phyloP scores from a whole-genome alignment of 2,113 vertebrate genomes.

The Camelus bactrianus region DNA sequence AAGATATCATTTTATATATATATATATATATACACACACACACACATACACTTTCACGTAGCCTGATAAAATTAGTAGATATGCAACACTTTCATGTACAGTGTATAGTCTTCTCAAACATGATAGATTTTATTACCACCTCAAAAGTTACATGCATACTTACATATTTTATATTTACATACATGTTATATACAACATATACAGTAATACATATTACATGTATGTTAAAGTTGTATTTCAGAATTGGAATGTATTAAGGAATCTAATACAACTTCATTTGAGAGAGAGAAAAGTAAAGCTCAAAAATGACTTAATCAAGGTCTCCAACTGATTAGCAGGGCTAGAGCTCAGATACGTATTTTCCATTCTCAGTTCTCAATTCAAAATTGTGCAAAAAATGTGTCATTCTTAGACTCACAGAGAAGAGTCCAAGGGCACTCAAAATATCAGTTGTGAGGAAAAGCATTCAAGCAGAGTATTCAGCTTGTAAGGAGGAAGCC shows the following conservation, averaged over 20 bases:
- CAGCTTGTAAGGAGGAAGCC: not conserved
- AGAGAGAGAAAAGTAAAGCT: slow-evolving; percentile 31
- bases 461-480: not conserved
- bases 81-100: not conserved
- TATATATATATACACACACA: too few relatives aligned
- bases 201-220: not conserved
- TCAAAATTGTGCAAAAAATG: slow-evolving; percentile 12
- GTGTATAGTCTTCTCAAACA: not conserved
- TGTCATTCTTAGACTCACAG: not conserved
- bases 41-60: not conserved
- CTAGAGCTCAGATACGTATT: not conserved
- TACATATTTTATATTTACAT: not conserved
- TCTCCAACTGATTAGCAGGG: not conserved
- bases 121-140: not conserved
- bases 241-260: slow-evolving; percentile 10
- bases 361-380: not conserved
- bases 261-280: slow-evolving; percentile 8
- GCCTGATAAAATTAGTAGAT: not conserved
- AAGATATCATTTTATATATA: not conserved
- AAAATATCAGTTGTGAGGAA: not conserved
- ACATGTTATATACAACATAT: not conserved
- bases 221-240: not conserved
- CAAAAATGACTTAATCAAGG: not conserved
- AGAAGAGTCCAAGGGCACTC: slow-evolving; percentile 8
- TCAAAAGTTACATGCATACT: not conserved